Percentiles rank a stretch among this genome's conserved stretches.
Evolutionary conservation across 1,140 invertebrate genomes (phyloP).

Genomic region (Palaemon carinicauda): DNA sequence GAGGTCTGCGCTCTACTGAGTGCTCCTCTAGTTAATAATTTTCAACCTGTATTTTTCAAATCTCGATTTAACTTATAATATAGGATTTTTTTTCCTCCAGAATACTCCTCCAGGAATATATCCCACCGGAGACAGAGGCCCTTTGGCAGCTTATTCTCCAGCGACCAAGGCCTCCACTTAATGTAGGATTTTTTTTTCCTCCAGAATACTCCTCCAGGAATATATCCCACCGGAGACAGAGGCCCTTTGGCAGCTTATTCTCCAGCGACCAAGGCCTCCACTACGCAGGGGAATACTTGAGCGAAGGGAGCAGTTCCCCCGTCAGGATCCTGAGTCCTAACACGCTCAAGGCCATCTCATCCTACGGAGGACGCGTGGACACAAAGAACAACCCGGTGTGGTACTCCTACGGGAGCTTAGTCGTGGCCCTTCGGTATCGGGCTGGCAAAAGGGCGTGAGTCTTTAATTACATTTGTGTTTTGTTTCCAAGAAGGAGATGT

Average conservation of each 20-base stretch:
- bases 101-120: not conserved
- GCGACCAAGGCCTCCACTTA: not conserved
- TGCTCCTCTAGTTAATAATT: too few species aligned
- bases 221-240: not conserved
- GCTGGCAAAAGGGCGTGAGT: not conserved
- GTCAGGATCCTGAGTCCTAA: not conserved
- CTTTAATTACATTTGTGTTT: not conserved
- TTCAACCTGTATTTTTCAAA: too few species aligned
- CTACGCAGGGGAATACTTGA: not conserved
- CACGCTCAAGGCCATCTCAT: not conserved
- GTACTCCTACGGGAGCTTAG: slow-evolving; percentile 34
- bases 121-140: not conserved
- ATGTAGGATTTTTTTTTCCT: not conserved
- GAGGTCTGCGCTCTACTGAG: too few species aligned
- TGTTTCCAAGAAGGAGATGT: too few species aligned
- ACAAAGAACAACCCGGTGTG: slow-evolving; percentile 30
- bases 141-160: not conserved
- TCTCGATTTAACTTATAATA: too few species aligned
- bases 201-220: not conserved
- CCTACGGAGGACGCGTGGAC: not conserved
- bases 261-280: not conserved
- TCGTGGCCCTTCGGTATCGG: slow-evolving; percentile 18
- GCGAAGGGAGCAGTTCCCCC: not conserved
- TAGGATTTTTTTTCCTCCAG: not conserved
- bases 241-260: not conserved